Conservation (phyloP, 2,113 vertebrate species). For the Physeter macrocephalus region DNA sequence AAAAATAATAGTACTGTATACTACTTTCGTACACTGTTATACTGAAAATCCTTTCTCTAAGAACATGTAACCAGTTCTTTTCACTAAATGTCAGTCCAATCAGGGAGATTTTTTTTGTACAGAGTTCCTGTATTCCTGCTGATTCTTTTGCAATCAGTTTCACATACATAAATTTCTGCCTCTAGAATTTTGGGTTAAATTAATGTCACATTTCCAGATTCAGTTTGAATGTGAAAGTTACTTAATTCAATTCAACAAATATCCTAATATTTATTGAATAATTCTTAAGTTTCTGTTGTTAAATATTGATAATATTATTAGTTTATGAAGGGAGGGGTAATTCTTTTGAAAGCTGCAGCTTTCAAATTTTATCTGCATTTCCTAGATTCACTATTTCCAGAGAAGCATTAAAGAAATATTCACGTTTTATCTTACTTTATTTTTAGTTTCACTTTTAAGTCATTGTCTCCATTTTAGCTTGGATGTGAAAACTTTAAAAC, state of each 20-base stretch:
- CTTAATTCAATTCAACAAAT: conserved; percentile 5
- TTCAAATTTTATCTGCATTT: conserved; percentile 36
- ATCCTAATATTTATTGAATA: conserved; percentile 18
- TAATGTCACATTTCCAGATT: neutral
- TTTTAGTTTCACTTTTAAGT: conserved; percentile 54
- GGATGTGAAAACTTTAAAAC: neutral
- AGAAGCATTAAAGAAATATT: neutral
- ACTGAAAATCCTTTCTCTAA: neutral
- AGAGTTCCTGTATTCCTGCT: neutral
- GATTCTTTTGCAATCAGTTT: conserved; percentile 28
- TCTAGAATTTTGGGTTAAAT: neutral
- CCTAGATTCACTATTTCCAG: neutral
- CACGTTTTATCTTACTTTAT: conserved; percentile 20
- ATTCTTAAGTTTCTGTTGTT: neutral
- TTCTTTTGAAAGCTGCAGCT: neutral
- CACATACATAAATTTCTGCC: neutral
- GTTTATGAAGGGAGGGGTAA: neutral
- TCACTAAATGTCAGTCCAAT: conserved; percentile 3
- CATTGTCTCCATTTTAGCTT: conserved; percentile 12
- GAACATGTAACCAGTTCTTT: neutral
- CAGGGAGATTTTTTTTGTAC: neutral
- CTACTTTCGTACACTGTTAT: neutral
- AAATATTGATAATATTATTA: neutral
- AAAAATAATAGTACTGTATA: neutral
- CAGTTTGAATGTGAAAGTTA: conserved; percentile 8